Conservation (phyloP, 1,140 invertebrate genomes). For the Diploscapter pachys region DNA sequence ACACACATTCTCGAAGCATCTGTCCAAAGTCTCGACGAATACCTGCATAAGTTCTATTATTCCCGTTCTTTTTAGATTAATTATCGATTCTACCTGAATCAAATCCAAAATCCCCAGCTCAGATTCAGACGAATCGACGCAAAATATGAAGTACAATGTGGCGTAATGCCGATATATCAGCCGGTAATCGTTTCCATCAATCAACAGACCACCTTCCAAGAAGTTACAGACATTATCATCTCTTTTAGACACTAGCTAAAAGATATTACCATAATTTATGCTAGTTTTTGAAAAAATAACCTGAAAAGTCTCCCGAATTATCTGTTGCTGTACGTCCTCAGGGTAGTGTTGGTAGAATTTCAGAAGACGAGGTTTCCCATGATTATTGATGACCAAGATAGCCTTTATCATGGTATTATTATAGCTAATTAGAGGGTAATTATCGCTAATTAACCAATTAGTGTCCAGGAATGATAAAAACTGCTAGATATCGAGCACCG, state of each 20-base stretch:
- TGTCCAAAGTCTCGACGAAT: slow-evolving; percentile 93
- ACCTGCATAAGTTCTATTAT: slow-evolving; percentile 64
- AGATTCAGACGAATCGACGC: slow-evolving; percentile 97
- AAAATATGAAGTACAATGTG: slow-evolving; percentile 98
- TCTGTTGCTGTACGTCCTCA: slow-evolving; percentile 98
- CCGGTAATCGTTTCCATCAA: slow-evolving; percentile 96
- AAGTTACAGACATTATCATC: slow-evolving; percentile 99
- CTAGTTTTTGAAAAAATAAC: too few relatives aligned
- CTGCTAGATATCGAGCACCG: too few relatives aligned
- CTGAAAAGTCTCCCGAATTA: slow-evolving; percentile 95
- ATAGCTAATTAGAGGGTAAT: too few relatives aligned
- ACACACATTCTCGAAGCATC: slow-evolving; percentile 99
- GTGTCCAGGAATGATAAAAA: too few relatives aligned
- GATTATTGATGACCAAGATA: slow-evolving; percentile 98
- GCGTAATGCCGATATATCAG: slow-evolving; percentile 98
- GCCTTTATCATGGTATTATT: slow-evolving; percentile 85
- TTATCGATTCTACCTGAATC: slow-evolving; percentile 72
- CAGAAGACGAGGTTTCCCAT: slow-evolving; percentile 92
- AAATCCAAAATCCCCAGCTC: slow-evolving; percentile 96
- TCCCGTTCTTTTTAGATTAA: too few relatives aligned
- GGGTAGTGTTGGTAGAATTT: slow-evolving; percentile 99
- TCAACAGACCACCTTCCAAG: slow-evolving; percentile 93
- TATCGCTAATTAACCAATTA: too few relatives aligned
- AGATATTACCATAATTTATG: too few relatives aligned
- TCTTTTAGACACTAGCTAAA: slow-evolving; percentile 86